A percentile compares a stretch with the other conserved stretches of the same genome.
These are phyloP conservation scores for Sciaenops ocellatus DNA, from an alignment of 2,797 vertebrate genomes.

Conservation along the genomic window DNA sequence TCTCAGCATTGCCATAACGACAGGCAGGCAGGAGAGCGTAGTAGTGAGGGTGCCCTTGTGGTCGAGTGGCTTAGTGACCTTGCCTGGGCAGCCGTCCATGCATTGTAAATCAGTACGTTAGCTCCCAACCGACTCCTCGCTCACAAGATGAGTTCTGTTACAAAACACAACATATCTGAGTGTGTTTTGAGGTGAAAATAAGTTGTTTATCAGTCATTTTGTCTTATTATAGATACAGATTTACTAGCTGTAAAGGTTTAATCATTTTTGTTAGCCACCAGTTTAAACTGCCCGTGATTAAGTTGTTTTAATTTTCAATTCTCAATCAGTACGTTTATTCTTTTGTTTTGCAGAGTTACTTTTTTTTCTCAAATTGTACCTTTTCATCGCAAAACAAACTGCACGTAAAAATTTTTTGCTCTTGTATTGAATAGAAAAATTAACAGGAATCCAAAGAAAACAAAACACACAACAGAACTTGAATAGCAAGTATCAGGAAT, in stretches of 20 bases:
- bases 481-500: background rate
- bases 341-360: background rate
- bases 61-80: slow-evolving; percentile 74
- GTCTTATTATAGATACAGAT: background rate
- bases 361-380: background rate
- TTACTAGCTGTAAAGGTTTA: background rate
- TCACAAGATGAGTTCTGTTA: slow-evolving; percentile 20
- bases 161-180: slow-evolving; percentile 10
- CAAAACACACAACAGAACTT: background rate
- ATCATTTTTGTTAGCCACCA: background rate
- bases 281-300: background rate
- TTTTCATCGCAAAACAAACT: background rate
- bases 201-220: slow-evolving; percentile 4
- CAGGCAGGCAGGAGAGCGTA: slow-evolving; percentile 48
- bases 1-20: slow-evolving; percentile 71
- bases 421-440: background rate
- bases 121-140: slow-evolving; percentile 36
- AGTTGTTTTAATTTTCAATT: background rate
- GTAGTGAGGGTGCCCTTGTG: slow-evolving; percentile 71
- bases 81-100: slow-evolving; percentile 60
- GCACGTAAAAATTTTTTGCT: background rate
- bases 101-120: slow-evolving; percentile 62
- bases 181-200: background rate
- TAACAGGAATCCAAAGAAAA: background rate
- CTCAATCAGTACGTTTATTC: background rate